Base-by-base conservation (phyloP, 2,797 vertebrate genomes). In the Neostethus bicornis region DNA sequence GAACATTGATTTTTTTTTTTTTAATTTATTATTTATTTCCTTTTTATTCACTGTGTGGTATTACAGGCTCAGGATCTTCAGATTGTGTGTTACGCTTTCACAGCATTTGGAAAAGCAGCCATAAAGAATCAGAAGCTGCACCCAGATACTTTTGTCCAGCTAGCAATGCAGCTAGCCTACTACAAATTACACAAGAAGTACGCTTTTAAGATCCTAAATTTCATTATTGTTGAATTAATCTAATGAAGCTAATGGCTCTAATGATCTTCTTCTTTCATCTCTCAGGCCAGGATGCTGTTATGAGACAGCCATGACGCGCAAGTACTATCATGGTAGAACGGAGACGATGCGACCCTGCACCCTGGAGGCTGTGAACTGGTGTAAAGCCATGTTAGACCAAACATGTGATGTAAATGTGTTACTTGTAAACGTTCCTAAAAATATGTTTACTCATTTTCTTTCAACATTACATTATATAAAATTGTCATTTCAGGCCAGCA, bases 291-390 rank as follows among this genome's bases (percentile, higher is more conserved):
- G 93, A 31, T 92, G 93, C 82, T 99, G 97, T 82, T 99, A 99
- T 0, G 97, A 99, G 88, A 98, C 97, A 0, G 96, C 96, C 14
- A 95, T 79, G 77, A 99, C 96, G 0, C 92, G 97, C 3, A 91
- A 81, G 37, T 99, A 96, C 84, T 98, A 94, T 63, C 97, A 99
- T 0, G 97, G 95, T 63, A 94, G 97, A 58, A 99, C 97, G 0
- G 97, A 99, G 83, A 99, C 97, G 1, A 72, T 98, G 90, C 87
- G 97, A 4, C 70, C 97, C 0, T 98, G 96, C 67, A 97, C 96
- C 2, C 4, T 70, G 50, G 96, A 98, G 85, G 93, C 94, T 2
- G 53, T 93, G 67, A 77, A 68, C 19, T 98, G 96, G 95, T 99
- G 96, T 80, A 84, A 75, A 58, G 79, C 90, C 45, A 99, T 99